A percentile compares a stretch with the other conserved stretches of the same genome.
phyloP scores from a whole-genome alignment of 2,888 invertebrate genomes.

The Alloplasta piceator region DNA sequence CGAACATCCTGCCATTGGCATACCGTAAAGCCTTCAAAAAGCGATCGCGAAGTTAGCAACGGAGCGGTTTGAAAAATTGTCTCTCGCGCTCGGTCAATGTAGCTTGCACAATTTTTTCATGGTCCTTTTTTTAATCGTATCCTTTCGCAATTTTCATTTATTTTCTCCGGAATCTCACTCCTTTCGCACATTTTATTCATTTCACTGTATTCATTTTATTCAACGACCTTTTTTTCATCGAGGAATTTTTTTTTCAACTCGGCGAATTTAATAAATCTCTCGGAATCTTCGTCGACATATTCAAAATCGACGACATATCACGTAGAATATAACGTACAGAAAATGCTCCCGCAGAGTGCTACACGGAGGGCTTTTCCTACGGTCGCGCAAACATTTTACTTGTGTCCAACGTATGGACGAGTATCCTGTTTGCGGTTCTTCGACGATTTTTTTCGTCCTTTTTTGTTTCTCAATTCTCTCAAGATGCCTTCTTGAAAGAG shows the following conservation, averaged over 20 bases:
- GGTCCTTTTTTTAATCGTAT: conserved; percentile 13
- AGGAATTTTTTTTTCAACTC: too few relatives aligned
- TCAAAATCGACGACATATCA: conserved; percentile 10
- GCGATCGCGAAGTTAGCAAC: conserved; percentile 42
- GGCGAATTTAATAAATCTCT: too few relatives aligned
- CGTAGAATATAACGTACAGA: not conserved
- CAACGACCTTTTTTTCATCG: not conserved
- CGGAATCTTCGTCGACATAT: too few relatives aligned
- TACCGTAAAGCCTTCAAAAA: conserved; percentile 59
- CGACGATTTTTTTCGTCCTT: conserved; percentile 8
- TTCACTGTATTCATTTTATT: conserved; percentile 11
- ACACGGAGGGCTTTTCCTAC: conserved; percentile 11
- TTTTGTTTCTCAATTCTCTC: conserved; percentile 1
- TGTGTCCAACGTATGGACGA: conserved; percentile 15
- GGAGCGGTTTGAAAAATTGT: conserved; percentile 60
- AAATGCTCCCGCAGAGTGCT: conserved; percentile 1
- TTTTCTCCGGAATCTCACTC: not conserved
- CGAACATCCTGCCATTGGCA: conserved; percentile 71
- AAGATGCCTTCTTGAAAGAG: not conserved
- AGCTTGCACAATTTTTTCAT: not conserved
- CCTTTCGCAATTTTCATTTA: not conserved
- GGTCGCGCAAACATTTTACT: conserved; percentile 38
- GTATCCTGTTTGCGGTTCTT: conserved; percentile 41
- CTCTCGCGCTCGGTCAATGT: conserved; percentile 34
- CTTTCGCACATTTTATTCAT: not conserved